Conservation (phyloP, 2,113 vertebrate species). For the Vulpes lagopus region DNA sequence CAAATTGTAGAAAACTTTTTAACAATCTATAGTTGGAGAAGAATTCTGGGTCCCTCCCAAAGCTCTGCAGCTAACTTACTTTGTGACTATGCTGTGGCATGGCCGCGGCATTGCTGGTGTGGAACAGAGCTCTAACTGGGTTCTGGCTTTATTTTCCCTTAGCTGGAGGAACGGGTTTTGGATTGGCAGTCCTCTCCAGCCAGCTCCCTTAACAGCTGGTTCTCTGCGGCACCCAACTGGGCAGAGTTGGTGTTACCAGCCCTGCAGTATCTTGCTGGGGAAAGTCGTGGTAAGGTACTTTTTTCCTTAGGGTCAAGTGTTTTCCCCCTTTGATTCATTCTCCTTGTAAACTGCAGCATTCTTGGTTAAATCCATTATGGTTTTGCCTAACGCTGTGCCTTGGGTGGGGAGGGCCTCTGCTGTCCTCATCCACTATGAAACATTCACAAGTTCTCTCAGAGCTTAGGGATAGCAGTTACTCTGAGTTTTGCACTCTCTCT, state of each 20-base stretch:
- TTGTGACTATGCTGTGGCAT: background rate
- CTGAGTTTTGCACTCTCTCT: background rate
- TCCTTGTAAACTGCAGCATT: background rate
- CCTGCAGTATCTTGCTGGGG: constrained; percentile 95
- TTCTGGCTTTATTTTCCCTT: constrained; percentile 41
- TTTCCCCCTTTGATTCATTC: background rate
- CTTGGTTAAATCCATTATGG: background rate
- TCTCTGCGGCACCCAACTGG: constrained; percentile 95
- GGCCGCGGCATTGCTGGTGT: background rate
- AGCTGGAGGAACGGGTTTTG: constrained; percentile 97
- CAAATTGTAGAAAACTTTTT: background rate
- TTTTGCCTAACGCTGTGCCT: background rate
- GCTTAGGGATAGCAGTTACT: background rate
- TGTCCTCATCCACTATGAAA: background rate
- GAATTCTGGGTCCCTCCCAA: background rate
- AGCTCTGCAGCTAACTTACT: background rate
- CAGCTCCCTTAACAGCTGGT: constrained; percentile 96
- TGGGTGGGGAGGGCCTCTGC: background rate
- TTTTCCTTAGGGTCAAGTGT: background rate
- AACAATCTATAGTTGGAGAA: background rate
- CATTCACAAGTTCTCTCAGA: background rate
- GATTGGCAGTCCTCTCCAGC: constrained; percentile 96
- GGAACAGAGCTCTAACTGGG: background rate
- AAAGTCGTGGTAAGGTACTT: constrained; percentile 91
- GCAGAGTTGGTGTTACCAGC: constrained; percentile 95